Conservation (phyloP, 2,113 vertebrate species). For the Lates calcarifer region DNA sequence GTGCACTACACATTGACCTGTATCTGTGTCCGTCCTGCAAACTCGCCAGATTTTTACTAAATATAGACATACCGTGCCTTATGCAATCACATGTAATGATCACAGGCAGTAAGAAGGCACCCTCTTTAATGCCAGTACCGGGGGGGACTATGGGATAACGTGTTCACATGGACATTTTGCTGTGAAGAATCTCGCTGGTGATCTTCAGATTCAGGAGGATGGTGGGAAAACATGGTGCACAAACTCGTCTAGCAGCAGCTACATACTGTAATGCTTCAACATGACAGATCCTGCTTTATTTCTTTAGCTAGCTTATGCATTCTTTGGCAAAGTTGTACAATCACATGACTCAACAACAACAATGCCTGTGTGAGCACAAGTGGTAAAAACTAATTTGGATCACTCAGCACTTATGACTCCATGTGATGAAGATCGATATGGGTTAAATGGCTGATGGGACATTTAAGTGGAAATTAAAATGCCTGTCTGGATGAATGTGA, state of each 20-base stretch:
- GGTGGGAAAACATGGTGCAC: conserved; percentile 30
- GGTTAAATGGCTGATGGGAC: conserved; percentile 6
- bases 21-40: conserved; percentile 56
- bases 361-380: conserved; percentile 61
- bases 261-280: conserved; percentile 13
- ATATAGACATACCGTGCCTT: conserved; percentile 18
- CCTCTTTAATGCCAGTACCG: conserved; percentile 51
- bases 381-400: conserved; percentile 13
- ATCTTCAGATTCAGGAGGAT: conserved; percentile 42
- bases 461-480: neutral
- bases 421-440: neutral
- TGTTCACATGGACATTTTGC: conserved; percentile 55
- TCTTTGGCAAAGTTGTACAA: conserved; percentile 79
- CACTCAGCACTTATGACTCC: conserved; percentile 6
- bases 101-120: conserved; percentile 69
- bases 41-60: conserved; percentile 49
- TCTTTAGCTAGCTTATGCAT: conserved; percentile 50
- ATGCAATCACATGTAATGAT: conserved; percentile 1
- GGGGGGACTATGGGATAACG: conserved; percentile 30
- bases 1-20: conserved; percentile 70
- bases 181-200: conserved; percentile 73
- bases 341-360: conserved; percentile 67
- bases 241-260: conserved; percentile 37
- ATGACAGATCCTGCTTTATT: conserved; percentile 23
- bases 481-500: neutral